These are phyloP conservation scores for Carassius gibelio DNA, from an alignment of 2,113 vertebrate species.

Conservation along the genomic window DNA sequence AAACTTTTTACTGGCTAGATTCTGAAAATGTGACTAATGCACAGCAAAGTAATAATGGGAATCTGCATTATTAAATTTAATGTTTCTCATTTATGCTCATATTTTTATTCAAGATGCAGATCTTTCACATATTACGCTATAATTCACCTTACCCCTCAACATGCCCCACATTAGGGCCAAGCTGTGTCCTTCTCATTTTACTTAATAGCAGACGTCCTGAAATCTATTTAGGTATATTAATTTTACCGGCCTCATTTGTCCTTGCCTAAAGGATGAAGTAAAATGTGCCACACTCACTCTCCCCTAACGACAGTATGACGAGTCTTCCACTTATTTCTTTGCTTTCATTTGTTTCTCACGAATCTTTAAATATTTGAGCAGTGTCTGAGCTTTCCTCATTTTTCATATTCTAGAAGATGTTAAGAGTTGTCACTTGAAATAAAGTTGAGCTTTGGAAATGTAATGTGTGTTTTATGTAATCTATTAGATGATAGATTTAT, in stretches of 20 bases:
- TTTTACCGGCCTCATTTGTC: background rate
- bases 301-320: background rate
- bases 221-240: background rate
- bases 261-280: background rate
- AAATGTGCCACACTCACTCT: background rate
- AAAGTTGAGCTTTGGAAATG: background rate
- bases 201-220: background rate
- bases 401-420: background rate
- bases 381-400: background rate
- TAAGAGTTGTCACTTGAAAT: background rate
- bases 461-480: background rate
- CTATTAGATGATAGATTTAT: conserved; percentile 4
- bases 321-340: background rate
- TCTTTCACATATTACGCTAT: too few species aligned
- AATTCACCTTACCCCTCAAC: too few species aligned
- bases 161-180: too few species aligned
- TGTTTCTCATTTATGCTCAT: too few species aligned
- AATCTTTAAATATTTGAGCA: background rate
- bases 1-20: too few species aligned
- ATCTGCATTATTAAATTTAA: too few species aligned
- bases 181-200: background rate
- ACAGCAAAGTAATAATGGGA: too few species aligned
- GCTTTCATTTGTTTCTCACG: background rate
- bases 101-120: too few species aligned
- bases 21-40: too few species aligned